Base-by-base conservation (phyloP, 2,888 invertebrate species). In the Tetranychus truncatus region DNA sequence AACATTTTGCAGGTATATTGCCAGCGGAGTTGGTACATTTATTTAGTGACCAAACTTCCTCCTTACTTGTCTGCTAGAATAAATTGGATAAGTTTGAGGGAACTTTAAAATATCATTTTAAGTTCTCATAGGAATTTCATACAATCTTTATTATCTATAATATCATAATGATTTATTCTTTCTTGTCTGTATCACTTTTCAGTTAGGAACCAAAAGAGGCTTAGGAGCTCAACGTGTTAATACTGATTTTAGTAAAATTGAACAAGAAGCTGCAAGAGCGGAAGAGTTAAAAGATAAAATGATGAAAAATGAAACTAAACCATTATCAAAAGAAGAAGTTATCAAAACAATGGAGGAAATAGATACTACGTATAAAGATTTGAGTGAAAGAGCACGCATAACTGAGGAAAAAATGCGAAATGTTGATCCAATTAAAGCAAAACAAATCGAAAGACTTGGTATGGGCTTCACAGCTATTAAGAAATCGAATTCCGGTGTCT, bases 141-240 rank as follows among this genome's bases (percentile, higher is more conserved):
- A 34, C 34, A 34, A 34, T 34, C 34, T 34, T 34, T 3, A 34
- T 34, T 5, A 34, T 34, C 34, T 34, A 5, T 34, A 34, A 34
- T 34, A 0, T 34, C 34, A 34, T 34, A 34, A 34, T 34, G 34
- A 34, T 34, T 21, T 8, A 9, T 24, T n/a, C 18, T 21, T 6
- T 8, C 11, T 69, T n/a, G 24, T 24, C 71, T 69, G 67, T 71
- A 75, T 75, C 76, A 1, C 24, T 24, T 79, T 80, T n/a, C 79
- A 92, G 92, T 81, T 92, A 80, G 94, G 93, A 18, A 88, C 87
- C 0, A 92, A 91, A 78, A 95, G 90, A 67, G 34, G 34, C 34
- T 84, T 97, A 75, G 97, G 97, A 74, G 99, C 97, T 20, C 95
- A 93, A 74, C 91, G 92, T 83, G 93, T 97, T 45, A 90, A 90